Evolutionary conservation across 2,888 invertebrate species (phyloP), one percentile per base, ranked within the genome.

Genomic region (Lycophotia porphyrea): DNA sequence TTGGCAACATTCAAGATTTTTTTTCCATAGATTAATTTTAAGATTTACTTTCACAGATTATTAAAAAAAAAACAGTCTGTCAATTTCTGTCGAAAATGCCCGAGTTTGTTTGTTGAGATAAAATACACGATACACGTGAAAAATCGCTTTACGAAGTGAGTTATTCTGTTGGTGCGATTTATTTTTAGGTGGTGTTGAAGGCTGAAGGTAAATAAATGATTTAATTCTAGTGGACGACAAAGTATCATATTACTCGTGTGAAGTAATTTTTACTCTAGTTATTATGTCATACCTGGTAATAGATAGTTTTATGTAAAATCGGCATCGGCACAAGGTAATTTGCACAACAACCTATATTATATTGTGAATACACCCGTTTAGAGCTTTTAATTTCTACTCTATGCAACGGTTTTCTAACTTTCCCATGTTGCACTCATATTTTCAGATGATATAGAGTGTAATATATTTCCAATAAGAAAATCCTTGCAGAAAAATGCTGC

Each of bases 271-370:
- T 92, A 90, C 89, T 90, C 90, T 92, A 86, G 91, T 84, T 92
- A 95, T 96, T 96, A 96, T 96, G 96, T 96, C 96, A 96, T 96
- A 95, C 90, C 94, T 91, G 93, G 76, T 95, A 94, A 93, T 96
- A 96, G 95, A 93, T 88, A 88, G 82, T 78, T 85, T 47, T 73
- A 85, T 60, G 71, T 76, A 81, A 83, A 85, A 76, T 71, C 81
- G 18, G 61, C 64, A 68, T 64, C 24, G 47, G n/a, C 58, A 36
- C 36, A 74, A 77, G 71, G 75, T 80, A 86, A 83, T 82, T 77
- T 72, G 39, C 8, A 63, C n/a, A 52, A 60, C 58, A 13, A 67
- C 18, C 39, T 36, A 63, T 18, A 15, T 42, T 42, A 2, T 55
- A 31, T 27, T 74, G 24, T 34, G 11, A 42, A 21, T 52, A 31